Percentiles rank a stretch among this genome's conserved stretches.
Evolutionary conservation across 2,113 vertebrate genomes (phyloP).

Genomic region (Podilymbus podiceps): DNA sequence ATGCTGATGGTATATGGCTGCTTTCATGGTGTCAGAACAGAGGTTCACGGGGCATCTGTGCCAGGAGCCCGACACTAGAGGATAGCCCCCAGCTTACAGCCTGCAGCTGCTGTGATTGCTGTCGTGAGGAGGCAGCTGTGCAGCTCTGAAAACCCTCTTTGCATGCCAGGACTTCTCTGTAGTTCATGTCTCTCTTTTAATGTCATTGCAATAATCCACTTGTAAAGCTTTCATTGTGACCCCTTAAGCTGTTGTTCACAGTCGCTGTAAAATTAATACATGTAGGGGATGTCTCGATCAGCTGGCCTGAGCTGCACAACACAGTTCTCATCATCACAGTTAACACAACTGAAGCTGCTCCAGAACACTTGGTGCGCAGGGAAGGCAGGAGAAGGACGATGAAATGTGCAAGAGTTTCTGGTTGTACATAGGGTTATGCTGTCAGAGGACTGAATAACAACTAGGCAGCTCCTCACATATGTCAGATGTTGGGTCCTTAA

Average conservation of each 20-base stretch:
- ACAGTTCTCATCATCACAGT: background rate
- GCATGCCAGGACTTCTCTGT: background rate
- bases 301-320: background rate
- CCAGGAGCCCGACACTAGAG: background rate
- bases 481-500: background rate
- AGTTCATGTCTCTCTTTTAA: background rate
- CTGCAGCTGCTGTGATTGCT: background rate
- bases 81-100: background rate
- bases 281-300: background rate
- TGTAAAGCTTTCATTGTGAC: background rate
- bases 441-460: background rate
- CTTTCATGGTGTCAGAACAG: background rate
- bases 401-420: background rate
- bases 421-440: background rate
- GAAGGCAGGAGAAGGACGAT: background rate
- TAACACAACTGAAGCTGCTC: background rate
- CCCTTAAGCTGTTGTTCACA: background rate
- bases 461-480: background rate
- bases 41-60: rapidly evolving
- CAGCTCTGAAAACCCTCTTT: background rate
- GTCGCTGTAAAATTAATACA: background rate
- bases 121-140: background rate
- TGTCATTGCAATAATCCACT: background rate
- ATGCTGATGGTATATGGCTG: background rate
- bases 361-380: background rate